Conservation (phyloP, 2,113 vertebrate genomes). For the Phylloscopus trochiloides region DNA sequence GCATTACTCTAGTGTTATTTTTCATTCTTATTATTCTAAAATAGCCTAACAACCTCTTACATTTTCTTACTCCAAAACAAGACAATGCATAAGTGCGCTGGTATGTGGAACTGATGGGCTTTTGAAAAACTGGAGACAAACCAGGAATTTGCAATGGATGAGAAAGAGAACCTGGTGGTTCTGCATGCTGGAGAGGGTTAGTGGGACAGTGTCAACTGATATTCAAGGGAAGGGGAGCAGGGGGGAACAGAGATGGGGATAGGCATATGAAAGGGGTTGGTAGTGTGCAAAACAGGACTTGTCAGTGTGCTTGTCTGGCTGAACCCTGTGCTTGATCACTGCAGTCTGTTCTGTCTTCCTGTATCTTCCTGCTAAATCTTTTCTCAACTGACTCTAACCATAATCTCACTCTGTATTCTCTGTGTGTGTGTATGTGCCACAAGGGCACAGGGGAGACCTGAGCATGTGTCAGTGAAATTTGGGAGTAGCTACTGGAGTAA, state of each 20-base stretch:
- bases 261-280: not conserved
- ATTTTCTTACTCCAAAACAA: not conserved
- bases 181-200: accelerated
- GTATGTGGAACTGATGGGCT: not conserved
- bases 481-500: not conserved
- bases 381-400: not conserved
- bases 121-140: not conserved
- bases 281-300: not conserved
- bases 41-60: not conserved
- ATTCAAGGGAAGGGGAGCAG: not conserved
- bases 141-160: not conserved
- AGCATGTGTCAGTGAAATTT: not conserved
- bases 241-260: accelerated
- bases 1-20: not conserved
- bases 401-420: not conserved
- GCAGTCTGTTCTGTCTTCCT: not conserved
- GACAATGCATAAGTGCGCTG: not conserved
- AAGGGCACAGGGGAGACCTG: not conserved
- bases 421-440: accelerated
- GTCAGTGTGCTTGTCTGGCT: not conserved
- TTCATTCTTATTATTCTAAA: not conserved
- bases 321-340: not conserved
- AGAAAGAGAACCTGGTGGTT: not conserved
- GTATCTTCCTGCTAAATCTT: not conserved
- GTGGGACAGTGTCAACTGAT: not conserved